Base-by-base conservation (phyloP, 2,797 vertebrate species). In the Trachurus trachurus region DNA sequence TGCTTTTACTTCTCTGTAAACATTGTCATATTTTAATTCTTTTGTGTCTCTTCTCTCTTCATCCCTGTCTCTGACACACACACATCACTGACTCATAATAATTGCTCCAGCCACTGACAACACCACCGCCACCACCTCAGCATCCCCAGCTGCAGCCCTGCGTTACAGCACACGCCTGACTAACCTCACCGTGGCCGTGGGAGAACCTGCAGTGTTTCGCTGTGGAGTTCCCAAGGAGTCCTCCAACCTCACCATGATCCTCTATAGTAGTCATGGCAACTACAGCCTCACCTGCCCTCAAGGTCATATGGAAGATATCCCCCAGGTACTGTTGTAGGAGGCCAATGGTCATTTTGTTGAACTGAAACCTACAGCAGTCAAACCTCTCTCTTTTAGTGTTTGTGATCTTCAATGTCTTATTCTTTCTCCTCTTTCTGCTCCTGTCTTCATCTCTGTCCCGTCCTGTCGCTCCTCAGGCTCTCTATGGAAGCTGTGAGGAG, bases 281-380 rank as follows among this genome's bases (percentile, higher is more conserved):
- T 77, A 88, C 78, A 91, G 2, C n/a, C 71, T 94, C 72, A 88
- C 17, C 62, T 94, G 93, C 34, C 91, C 91, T 2, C 0, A 34
- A 0, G 84, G 78, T 5, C 54, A 67, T 0, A 0, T 80, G 22
- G 76, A 88, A 17, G 77, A 85, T 5, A 62, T 88, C 49, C 50
- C 82, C 19, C 74, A 89, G 91, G 92, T 93, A n/a, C n/a, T n/a
- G n/a, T n/a, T n/a, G n/a, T n/a, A 8, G 7, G 72, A 88, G 80
- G 7, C 34, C 34, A 37, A 1, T n/a, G 13, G 31, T 19, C n/a
- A 0, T 15, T 44, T n/a, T 11, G 21, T 1, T 6, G 4, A 39
- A n/a, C 2, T 52, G n/a, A 52, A 40, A 40, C 10, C 9, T 2
- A 9, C 10, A 11, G 11, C 5, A 40, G 11, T 42, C 40, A 12